phyloP scores from a whole-genome alignment of 2,113 vertebrate genomes.

The Oryzias curvinotus region DNA sequence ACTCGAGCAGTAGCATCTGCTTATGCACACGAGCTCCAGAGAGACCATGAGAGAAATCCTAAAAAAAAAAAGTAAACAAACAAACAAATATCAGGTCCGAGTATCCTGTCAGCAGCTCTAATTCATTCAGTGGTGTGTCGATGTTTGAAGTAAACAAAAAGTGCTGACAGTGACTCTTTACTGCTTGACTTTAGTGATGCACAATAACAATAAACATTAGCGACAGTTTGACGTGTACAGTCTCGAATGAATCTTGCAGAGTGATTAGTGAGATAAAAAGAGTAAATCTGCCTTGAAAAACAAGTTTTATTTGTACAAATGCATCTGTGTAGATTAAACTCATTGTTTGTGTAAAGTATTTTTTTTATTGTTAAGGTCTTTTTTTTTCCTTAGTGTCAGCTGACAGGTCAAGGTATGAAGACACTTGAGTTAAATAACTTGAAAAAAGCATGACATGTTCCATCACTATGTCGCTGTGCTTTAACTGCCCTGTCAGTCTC shows the following conservation, averaged over 20 bases:
- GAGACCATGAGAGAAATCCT: conserved; percentile 49
- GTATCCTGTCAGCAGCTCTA: conserved; percentile 65
- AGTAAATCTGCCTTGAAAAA: conserved; percentile 46
- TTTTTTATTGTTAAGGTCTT: conserved; percentile 44
- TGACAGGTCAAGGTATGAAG: conserved; percentile 6
- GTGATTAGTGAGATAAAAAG: conserved; percentile 37
- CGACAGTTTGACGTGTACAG: conserved; percentile 15
- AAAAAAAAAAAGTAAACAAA: conserved; percentile 27
- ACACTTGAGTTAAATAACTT: not conserved
- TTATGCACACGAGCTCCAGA: conserved; percentile 41
- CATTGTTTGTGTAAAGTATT: conserved; percentile 67
- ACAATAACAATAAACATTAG: conserved; percentile 53
- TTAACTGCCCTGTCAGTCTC: conserved; percentile 7
- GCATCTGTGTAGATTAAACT: conserved; percentile 64
- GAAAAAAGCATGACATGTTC: conserved; percentile 29
- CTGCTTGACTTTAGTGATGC: conserved; percentile 60
- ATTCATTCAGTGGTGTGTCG: conserved; percentile 66
- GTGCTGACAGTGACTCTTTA: conserved; percentile 50
- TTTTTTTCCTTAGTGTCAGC: conserved; percentile 31
- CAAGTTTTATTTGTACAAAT: conserved; percentile 56
- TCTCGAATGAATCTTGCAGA: conserved; percentile 27
- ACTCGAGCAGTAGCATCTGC: conserved; percentile 33
- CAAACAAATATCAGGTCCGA: conserved; percentile 50
- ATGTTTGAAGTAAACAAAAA: conserved; percentile 55
- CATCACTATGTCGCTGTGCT: conserved; percentile 1